Evolutionary conservation across 1,140 invertebrate species (phyloP).

Genomic region (Aphelinus atriplicis): DNA sequence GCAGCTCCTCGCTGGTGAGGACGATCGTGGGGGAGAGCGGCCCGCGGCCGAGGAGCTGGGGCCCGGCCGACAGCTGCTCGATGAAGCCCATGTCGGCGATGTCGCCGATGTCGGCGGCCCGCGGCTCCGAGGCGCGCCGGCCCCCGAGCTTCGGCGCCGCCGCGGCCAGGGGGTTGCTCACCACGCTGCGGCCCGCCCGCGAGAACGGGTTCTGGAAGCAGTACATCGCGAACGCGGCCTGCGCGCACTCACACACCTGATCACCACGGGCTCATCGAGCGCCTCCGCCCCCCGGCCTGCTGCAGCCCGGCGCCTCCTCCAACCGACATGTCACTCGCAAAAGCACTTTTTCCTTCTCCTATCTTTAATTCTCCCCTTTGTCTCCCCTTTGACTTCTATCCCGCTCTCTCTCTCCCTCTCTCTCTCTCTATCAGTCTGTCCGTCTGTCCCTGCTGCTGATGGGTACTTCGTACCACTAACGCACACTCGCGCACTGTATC

Average conservation of each 20-base stretch:
- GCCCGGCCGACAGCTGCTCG: constrained; percentile 58
- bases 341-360: no score
- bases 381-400: background rate
- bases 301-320: no score
- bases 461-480: no score
- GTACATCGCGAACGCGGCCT: constrained; percentile 52
- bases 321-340: no score
- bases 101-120: constrained; percentile 56
- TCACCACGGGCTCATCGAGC: no score
- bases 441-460: background rate
- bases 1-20: constrained; percentile 36
- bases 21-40: constrained; percentile 50
- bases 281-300: no score
- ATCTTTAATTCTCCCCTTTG: no score
- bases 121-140: constrained; percentile 40
- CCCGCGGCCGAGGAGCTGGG: constrained; percentile 56
- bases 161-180: constrained; percentile 26
- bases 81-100: constrained; percentile 59
- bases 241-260: no score
- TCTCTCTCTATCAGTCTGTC: background rate
- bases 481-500: no score
- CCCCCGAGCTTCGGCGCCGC: constrained; percentile 16
- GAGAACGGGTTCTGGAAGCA: constrained; percentile 65
- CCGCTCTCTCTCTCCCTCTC: constrained; percentile 11
- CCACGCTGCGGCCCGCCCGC: constrained; percentile 51